Evolutionary conservation across 1,140 invertebrate genomes (phyloP), one percentile per base, ranked within the genome.

Genomic region (Mizuhopecten yessoensis): DNA sequence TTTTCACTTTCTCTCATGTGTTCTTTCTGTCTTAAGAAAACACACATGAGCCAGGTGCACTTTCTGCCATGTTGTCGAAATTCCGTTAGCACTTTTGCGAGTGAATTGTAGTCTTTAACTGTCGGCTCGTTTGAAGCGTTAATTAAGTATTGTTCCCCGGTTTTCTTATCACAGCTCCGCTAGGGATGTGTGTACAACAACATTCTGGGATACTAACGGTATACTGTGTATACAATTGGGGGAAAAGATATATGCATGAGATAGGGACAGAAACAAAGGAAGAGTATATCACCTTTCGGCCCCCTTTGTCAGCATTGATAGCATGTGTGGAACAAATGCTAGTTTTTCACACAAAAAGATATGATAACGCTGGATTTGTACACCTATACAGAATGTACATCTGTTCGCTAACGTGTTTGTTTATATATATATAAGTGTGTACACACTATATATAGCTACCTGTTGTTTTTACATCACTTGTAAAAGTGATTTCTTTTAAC

Each of bases 21-120:
- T 29, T 3, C 23, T 7, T 75, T 29, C n/a, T 75, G n/a, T 29
- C 57, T 75, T n/a, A 75, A 29, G 57, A 75, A 75, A 75, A 75
- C 57, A 75, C n/a, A 29, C 5, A 75, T 75, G n/a, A 29, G 57
- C 57, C 57, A 75, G 57, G 57, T 75, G 57, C n/a, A n/a, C 5
- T 75, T 75, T 75, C 29, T n/a, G 57, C 57, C 57, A 75, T 75
- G 57, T 75, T 23, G 57, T n/a, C 57, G n/a, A 75, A 75, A 75
- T 75, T 29, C 57, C 57, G 57, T n/a, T 75, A 75, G n/a, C 57
- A 75, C 57, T 17, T n/a, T 75, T n/a, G 20, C 23, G 57, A 75
- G 57, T 75, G 57, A 75, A 75, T n/a, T 23, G 57, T 75, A 0
- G 23, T 75, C 1, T 75, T n/a, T 39, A 13, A n/a, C 23, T 75